Evolutionary conservation across 2,888 invertebrate genomes (phyloP).

Genomic region (Hyles lineata): DNA sequence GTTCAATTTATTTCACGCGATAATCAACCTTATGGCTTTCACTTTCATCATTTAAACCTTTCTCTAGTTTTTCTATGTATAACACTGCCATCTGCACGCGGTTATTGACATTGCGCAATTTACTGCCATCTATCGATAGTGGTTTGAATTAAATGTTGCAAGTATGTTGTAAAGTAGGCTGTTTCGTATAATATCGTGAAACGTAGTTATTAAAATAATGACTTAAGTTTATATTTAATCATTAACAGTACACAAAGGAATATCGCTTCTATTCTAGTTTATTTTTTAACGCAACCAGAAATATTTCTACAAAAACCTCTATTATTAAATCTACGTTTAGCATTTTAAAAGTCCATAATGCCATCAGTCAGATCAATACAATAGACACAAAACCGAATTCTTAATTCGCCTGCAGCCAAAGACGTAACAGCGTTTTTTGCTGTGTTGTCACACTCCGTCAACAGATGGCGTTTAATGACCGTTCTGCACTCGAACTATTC

Average conservation of each 20-base stretch:
- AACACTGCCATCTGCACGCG: constrained; percentile 52
- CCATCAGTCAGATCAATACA: not conserved
- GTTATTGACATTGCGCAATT: constrained; percentile 30
- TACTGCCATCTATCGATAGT: constrained; percentile 47
- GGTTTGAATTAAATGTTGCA: constrained; percentile 35
- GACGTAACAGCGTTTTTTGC: not conserved
- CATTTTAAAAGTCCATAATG: not conserved
- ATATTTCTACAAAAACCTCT: not conserved
- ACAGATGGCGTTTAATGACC: constrained; percentile 15
- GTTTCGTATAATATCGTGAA: not conserved
- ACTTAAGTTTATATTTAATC: no score
- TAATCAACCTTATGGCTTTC: constrained; percentile 50
- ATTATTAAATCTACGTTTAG: no score
- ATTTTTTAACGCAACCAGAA: not conserved
- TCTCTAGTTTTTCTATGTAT: constrained; percentile 33
- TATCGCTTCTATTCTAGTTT: not conserved
- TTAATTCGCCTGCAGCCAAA: not conserved
- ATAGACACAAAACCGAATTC: not conserved
- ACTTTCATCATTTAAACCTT: constrained; percentile 42
- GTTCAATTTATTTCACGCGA: constrained; percentile 50
- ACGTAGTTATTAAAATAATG: not conserved
- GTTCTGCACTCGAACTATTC: not conserved
- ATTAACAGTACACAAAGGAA: no score
- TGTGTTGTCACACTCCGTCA: not conserved
- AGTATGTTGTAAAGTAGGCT: not conserved